phyloP scores from a whole-genome alignment of 2,113 vertebrate genomes.

The Glaucomys volans region DNA sequence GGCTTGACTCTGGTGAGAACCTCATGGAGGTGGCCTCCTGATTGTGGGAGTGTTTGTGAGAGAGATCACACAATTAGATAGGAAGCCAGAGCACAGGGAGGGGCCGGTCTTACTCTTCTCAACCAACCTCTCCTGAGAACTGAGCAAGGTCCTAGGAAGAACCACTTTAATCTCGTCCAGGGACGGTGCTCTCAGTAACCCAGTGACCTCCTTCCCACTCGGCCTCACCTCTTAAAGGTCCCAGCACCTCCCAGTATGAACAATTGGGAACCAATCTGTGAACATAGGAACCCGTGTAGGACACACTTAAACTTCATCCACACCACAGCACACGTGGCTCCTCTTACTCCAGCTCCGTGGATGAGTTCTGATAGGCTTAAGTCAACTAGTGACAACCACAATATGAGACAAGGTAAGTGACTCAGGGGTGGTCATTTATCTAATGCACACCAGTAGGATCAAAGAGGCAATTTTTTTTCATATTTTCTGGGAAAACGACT shows the following conservation, averaged over 20 bases:
- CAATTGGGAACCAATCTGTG: not conserved
- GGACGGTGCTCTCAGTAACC: no score
- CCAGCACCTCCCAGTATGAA: not conserved
- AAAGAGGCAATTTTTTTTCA: not conserved
- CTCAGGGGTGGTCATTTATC: not conserved
- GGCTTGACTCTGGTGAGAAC: not conserved
- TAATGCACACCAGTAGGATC: not conserved
- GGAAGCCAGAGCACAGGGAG: not conserved
- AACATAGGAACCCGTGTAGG: not conserved
- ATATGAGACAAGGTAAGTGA: not conserved
- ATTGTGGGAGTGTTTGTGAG: not conserved
- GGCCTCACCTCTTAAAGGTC: not conserved
- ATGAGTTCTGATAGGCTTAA: not conserved
- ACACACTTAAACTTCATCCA: not conserved
- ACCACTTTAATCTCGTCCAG: no score
- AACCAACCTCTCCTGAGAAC: not conserved
- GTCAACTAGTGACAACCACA: not conserved
- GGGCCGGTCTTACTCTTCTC: not conserved
- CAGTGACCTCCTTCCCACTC: fast-evolving
- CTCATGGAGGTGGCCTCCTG: not conserved
- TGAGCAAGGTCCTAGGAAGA: not conserved
- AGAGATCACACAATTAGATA: not conserved
- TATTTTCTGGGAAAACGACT: not conserved
- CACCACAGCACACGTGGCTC: not conserved
- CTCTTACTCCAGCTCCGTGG: not conserved